These are phyloP conservation scores for Crotophaga sulcirostris DNA, from an alignment of 2,113 vertebrate genomes.

Conservation along the genomic window DNA sequence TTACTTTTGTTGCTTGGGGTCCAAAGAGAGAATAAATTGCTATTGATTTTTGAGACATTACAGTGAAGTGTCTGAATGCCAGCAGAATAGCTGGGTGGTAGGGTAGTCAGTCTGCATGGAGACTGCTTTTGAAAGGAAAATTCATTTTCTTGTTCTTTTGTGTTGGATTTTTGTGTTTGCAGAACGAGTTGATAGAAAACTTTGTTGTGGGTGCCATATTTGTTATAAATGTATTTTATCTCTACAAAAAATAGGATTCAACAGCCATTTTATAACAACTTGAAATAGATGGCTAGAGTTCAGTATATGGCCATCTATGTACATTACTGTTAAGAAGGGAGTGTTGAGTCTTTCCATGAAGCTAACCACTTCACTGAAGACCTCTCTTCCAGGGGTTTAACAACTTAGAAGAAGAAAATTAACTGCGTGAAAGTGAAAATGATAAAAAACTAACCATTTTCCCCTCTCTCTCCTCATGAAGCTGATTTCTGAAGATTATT, in stretches of 20 bases:
- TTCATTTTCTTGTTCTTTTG: conserved; percentile 54
- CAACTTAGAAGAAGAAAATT: neutral
- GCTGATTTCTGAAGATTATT: neutral
- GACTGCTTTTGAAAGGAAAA: conserved; percentile 65
- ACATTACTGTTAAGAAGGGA: neutral
- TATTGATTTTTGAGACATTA: conserved; percentile 86
- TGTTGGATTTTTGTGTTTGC: neutral
- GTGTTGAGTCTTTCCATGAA: neutral
- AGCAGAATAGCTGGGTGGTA: conserved; percentile 72
- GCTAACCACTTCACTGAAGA: conserved; percentile 7
- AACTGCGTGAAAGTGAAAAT: neutral
- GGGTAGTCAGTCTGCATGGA: conserved; percentile 23
- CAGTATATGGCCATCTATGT: neutral
- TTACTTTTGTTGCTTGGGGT: conserved; percentile 85
- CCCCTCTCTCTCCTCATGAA: neutral
- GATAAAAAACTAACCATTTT: neutral
- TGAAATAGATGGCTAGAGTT: conserved; percentile 11
- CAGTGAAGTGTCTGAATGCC: conserved; percentile 77
- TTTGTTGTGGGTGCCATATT: conserved; percentile 1
- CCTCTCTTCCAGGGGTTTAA: neutral
- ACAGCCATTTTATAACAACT: neutral
- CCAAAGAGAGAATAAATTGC: conserved; percentile 89
- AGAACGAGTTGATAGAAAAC: conserved; percentile 32
- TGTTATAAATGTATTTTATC: conserved; percentile 32
- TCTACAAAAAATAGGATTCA: neutral